Evolutionary conservation across 2,888 invertebrate genomes (phyloP), one percentile per base, ranked within the genome.

Genomic region (Julus scanicus): DNA sequence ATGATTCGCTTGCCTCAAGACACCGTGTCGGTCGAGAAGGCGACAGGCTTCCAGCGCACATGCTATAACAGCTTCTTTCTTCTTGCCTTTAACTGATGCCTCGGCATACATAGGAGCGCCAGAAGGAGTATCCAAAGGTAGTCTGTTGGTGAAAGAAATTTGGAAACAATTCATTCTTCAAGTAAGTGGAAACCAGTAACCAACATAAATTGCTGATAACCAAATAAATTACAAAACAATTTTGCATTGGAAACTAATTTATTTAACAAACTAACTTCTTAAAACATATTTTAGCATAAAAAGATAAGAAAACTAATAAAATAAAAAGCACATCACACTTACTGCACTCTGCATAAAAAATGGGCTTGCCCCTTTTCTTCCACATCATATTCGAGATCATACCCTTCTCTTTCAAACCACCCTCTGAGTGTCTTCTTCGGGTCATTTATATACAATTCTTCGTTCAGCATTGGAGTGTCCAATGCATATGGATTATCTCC

Each of bases 21-120:
- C 93, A 0, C 98, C 98, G 89, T 96, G 95, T 63, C 96, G 93
- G 92, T 99, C 99, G 9, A 99, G 93, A 71, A 97, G 94, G 90
- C 97, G 93, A 91, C 99, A 99, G 0, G 99, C 99, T 92, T 99
- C 98, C 87, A 99, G 92, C 0, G 99, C 98, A 92, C 98, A 98
- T 87, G 97, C 97, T 0, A 96, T 92, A 0, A 98, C 97, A 0
- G 97, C 96, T 90, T 99, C 99, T 91, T 97, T 98, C 92, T 98
- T 99, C 93, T 97, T 97, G 0, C 98, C 98, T 89, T 95, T 95
- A 88, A 97, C 96, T 0, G 96, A 93, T 0, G 96, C 96, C 92
- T 98, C 98, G 0, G 97, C 98, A 13, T 95, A 92, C 20, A 97
- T 93, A 0, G 96, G 94, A n/a, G 94, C 93, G 0, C 97, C 97